Percentiles rank a stretch among this genome's conserved stretches.
These are phyloP conservation scores for Tapera naevia DNA, from an alignment of 2,797 vertebrate species.

Conservation along the genomic window DNA sequence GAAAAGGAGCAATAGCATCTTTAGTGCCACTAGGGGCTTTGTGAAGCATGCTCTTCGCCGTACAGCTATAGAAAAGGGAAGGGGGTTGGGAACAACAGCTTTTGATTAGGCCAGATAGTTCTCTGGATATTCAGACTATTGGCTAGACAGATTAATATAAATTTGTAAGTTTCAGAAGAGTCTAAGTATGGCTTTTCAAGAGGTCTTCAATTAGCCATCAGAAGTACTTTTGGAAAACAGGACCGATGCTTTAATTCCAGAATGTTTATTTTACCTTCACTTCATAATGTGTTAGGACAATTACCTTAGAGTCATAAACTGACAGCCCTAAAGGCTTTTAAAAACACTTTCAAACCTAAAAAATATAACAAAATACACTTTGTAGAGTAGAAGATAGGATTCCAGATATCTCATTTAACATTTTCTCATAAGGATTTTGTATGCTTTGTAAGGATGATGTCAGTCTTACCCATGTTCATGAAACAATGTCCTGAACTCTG, in stretches of 20 bases:
- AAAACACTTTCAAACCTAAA: not conserved
- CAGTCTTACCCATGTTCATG: not conserved
- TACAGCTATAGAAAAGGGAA: not conserved
- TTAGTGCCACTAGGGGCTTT: slow-evolving; percentile 61
- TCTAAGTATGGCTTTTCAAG: not conserved
- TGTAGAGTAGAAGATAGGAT: not conserved
- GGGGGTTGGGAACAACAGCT: not conserved
- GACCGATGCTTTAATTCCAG: not conserved
- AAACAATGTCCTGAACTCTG: not conserved
- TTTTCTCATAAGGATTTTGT: not conserved
- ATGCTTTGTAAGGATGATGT: not conserved
- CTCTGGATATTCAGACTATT: not conserved
- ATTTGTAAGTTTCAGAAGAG: not conserved
- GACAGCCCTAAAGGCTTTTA: not conserved
- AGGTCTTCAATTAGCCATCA: not conserved
- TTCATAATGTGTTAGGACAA: not conserved
- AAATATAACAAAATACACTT: not conserved
- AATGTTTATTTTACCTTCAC: not conserved
- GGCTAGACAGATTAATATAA: not conserved
- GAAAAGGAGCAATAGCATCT: slow-evolving; percentile 59
- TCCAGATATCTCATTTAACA: not conserved
- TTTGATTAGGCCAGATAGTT: not conserved
- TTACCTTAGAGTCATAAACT: not conserved
- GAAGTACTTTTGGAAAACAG: not conserved
- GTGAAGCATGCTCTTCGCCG: not conserved